phyloP scores from a whole-genome alignment of 1,140 invertebrate genomes.

The Drosophila biarmipes region DNA sequence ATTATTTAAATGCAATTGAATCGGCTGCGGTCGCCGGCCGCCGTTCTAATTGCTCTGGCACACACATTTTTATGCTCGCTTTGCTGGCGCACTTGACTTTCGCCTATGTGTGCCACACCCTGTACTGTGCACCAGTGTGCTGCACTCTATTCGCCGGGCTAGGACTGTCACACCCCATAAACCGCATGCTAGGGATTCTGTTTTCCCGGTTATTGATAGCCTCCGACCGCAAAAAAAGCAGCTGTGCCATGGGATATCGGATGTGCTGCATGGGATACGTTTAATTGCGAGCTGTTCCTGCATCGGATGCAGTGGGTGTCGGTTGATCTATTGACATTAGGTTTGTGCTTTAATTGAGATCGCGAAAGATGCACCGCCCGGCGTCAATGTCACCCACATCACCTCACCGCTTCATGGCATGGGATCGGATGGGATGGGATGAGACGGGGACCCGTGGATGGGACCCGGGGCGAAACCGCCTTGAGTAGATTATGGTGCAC shows the following conservation, averaged over 20 bases:
- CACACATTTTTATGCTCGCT: conserved; percentile 44
- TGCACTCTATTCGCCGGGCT: not conserved
- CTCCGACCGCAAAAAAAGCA: conserved; percentile 52
- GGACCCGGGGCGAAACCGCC: not conserved
- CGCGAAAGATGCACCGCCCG: conserved; percentile 35
- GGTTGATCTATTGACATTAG: conserved; percentile 76
- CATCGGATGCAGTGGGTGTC: conserved; percentile 34
- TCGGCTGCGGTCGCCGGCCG: conserved; percentile 40
- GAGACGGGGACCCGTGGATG: no score
- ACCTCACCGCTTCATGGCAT: not conserved
- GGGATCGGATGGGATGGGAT: no score
- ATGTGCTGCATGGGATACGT: conserved; percentile 44
- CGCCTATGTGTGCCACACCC: not conserved
- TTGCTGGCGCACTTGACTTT: conserved; percentile 45
- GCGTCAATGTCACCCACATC: conserved; percentile 39
- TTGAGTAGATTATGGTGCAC: conserved; percentile 37
- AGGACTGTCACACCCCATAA: conserved; percentile 31
- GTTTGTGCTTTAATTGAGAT: conserved; percentile 61
- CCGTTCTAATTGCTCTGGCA: conserved; percentile 48
- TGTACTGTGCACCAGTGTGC: not conserved
- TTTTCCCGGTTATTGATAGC: conserved; percentile 74
- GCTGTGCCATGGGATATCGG: conserved; percentile 21
- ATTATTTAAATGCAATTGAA: conserved; percentile 61
- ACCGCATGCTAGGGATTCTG: conserved; percentile 73
- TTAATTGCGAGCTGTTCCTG: conserved; percentile 50